These are phyloP conservation scores for Oreochromis mossambicus DNA, from an alignment of 2,797 vertebrate genomes.

Conservation along the genomic window DNA sequence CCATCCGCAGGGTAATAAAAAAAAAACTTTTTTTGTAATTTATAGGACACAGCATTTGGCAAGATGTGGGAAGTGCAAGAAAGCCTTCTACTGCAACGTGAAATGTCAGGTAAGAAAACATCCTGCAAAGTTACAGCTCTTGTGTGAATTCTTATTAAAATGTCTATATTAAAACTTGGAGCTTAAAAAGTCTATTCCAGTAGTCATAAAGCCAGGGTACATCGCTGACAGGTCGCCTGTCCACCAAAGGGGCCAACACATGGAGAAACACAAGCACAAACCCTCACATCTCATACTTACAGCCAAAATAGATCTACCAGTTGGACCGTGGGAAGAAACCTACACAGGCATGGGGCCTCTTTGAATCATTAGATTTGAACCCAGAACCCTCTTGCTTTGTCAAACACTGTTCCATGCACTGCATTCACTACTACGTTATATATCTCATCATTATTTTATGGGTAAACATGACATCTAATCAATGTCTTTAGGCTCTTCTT, in stretches of 20 bases:
- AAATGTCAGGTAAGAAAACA: constrained; percentile 88
- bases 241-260: not conserved
- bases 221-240: not conserved
- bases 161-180: not conserved
- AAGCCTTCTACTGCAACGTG: constrained; percentile 92
- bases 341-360: not conserved
- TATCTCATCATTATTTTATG: not conserved
- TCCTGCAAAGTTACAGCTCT: not conserved
- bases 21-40: not conserved
- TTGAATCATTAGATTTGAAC: not conserved
- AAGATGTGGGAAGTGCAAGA: constrained; percentile 95
- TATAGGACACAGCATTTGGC: constrained; percentile 90
- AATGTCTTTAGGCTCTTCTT: not conserved
- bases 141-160: not conserved
- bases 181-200: not conserved
- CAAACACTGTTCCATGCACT: not conserved
- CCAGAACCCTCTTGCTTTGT: not conserved
- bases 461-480: not conserved
- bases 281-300: not conserved
- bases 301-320: not conserved
- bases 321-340: not conserved
- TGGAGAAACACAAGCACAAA: not conserved
- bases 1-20: not conserved
- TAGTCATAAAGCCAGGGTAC: not conserved
- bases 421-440: not conserved